Percentiles rank a stretch among this genome's conserved stretches.
phyloP scores from a whole-genome alignment of 2,797 vertebrate genomes.

The Girardinus metallicus region DNA sequence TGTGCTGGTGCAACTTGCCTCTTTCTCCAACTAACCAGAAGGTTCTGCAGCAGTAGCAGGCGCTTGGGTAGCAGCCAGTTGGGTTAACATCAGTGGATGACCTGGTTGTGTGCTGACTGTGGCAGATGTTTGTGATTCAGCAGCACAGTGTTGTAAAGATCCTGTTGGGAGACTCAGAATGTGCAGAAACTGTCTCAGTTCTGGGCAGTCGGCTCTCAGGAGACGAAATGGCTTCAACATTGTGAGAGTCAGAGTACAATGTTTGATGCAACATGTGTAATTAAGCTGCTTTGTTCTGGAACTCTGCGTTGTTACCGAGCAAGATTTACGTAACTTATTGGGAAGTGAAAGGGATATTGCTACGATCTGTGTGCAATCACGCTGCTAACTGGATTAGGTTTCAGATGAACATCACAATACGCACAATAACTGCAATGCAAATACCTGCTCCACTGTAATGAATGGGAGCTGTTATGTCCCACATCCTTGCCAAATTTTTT shows the following conservation, averaged over 20 bases:
- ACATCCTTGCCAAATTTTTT: slow-evolving; percentile 17
- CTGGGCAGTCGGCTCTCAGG: slow-evolving; percentile 81
- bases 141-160: slow-evolving; percentile 69
- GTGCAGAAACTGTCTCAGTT: slow-evolving; percentile 82
- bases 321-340: slow-evolving; percentile 25
- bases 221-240: slow-evolving; percentile 85
- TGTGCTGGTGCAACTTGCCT: slow-evolving; percentile 1
- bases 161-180: slow-evolving; percentile 72
- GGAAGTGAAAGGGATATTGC: slow-evolving; percentile 18
- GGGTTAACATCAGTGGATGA: slow-evolving; percentile 48
- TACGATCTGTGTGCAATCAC: slow-evolving; percentile 15
- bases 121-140: slow-evolving; percentile 90
- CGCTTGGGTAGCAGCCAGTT: slow-evolving; percentile 16
- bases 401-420: not conserved
- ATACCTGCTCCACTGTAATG: slow-evolving; percentile 8
- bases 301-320: not conserved
- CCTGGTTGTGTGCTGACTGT: slow-evolving; percentile 66
- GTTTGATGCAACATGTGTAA: slow-evolving; percentile 25
- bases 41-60: slow-evolving; percentile 15
- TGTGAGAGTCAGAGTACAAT: slow-evolving; percentile 68
- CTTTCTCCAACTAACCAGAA: slow-evolving; percentile 23
- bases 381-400: slow-evolving; percentile 5
- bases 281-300: slow-evolving; percentile 30
- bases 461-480: slow-evolving; percentile 16
- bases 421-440: not conserved